Percentiles rank a stretch among this genome's conserved stretches.
Evolutionary conservation across 2,888 invertebrate genomes (phyloP).

Genomic region (Chloromyia formosa): DNA sequence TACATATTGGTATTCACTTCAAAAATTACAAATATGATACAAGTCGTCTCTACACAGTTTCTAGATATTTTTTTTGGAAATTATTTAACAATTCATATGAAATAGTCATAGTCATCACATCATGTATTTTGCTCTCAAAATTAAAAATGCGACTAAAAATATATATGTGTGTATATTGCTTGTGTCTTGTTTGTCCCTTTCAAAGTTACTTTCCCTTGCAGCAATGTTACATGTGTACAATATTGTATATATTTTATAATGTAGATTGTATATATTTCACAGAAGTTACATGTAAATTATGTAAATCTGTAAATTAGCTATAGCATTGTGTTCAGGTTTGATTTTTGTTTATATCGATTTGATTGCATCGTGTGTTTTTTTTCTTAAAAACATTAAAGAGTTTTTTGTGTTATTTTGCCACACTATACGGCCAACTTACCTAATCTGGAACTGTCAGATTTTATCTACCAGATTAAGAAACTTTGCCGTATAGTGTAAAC

Average conservation of each 20-base stretch:
- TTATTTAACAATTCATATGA: background rate
- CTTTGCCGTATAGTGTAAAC: too few species aligned
- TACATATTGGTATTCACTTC: background rate
- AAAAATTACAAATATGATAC: conserved; percentile 35
- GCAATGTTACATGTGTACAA: background rate
- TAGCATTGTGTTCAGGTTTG: conserved; percentile 12
- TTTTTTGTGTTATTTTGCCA: too few species aligned
- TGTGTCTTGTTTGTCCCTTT: too few species aligned
- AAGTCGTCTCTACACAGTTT: background rate
- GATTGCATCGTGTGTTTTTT: background rate
- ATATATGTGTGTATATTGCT: conserved; percentile 3
- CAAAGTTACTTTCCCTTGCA: too few species aligned
- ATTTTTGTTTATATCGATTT: background rate
- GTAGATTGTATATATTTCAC: background rate
- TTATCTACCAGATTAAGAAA: too few species aligned
- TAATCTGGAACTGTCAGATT: too few species aligned
- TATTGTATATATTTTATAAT: background rate
- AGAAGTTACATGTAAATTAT: background rate
- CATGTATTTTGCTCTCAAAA: conserved; percentile 12
- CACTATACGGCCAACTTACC: too few species aligned
- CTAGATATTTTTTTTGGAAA: background rate
- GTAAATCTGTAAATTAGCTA: conserved; percentile 6
- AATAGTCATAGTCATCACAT: background rate
- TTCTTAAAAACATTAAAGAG: too few species aligned
- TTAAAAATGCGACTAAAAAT: conserved; percentile 26